Percentiles rank a stretch among this genome's conserved stretches.
Evolutionary conservation across 2,113 vertebrate species (phyloP).

Genomic region (Casuarius casuarius): DNA sequence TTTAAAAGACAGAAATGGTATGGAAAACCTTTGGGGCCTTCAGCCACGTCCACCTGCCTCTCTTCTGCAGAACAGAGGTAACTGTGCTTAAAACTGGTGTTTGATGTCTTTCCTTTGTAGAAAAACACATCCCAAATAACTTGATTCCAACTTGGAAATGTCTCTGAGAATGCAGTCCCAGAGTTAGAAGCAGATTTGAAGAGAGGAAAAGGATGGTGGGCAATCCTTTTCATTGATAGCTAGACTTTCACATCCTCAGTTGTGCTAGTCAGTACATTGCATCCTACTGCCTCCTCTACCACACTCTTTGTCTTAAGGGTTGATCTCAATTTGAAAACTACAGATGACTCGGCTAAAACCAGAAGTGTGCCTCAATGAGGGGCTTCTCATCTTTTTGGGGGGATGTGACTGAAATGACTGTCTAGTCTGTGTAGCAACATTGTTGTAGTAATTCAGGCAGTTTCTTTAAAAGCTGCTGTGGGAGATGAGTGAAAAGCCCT

Average conservation of each 20-base stretch:
- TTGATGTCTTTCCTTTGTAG: neutral
- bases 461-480: neutral
- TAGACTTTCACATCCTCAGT: neutral
- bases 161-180: neutral
- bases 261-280: neutral
- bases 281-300: neutral
- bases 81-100: neutral
- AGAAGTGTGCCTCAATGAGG: neutral
- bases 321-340: neutral
- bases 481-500: neutral
- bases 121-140: accelerated
- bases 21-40: slow-evolving; percentile 94
- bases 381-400: neutral
- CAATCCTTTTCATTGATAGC: neutral
- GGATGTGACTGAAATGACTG: neutral
- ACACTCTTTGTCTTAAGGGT: neutral
- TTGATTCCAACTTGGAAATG: neutral
- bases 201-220: neutral
- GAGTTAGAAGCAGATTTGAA: neutral
- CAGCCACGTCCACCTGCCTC: slow-evolving; percentile 91
- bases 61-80: slow-evolving; percentile 90
- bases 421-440: neutral
- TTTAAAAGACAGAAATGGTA: slow-evolving; percentile 90
- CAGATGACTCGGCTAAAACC: neutral
- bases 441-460: neutral